Conservation (phyloP, 2,797 vertebrate species). For the Loris lydekkerianus region DNA sequence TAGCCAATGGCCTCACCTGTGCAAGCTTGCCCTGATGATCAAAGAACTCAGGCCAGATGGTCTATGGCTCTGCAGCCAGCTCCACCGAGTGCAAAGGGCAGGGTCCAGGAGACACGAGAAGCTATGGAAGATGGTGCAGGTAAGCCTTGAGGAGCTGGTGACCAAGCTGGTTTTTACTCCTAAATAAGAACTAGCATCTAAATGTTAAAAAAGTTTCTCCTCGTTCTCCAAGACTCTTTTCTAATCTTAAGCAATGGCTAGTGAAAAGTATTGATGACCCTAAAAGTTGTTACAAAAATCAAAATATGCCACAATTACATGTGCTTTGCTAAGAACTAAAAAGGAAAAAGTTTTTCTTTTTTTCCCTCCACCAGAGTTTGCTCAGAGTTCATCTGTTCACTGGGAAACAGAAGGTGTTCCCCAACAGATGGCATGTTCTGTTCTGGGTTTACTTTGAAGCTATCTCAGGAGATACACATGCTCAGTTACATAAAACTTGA, state of each 20-base stretch:
- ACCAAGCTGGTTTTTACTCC: background rate
- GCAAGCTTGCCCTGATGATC: background rate
- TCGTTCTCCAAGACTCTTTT: conserved; percentile 12
- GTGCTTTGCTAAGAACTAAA: conserved; percentile 65
- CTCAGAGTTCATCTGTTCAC: conserved; percentile 11
- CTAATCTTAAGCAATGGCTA: conserved; percentile 28
- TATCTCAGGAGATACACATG: conserved; percentile 33
- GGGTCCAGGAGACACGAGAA: conserved; percentile 1
- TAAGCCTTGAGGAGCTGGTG: background rate
- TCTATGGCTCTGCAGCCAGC: conserved; percentile 37
- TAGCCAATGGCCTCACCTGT: background rate
- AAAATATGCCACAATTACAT: conserved; percentile 55
- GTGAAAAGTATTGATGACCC: conserved; percentile 21
- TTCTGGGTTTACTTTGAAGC: background rate
- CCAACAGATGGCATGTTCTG: background rate
- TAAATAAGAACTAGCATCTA: conserved; percentile 3
- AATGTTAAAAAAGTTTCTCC: conserved; percentile 37
- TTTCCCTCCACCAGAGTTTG: background rate
- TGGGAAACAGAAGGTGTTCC: conserved; percentile 12
- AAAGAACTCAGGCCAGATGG: conserved; percentile 24
- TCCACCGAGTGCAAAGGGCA: background rate
- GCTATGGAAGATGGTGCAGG: background rate
- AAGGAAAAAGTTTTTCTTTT: background rate
- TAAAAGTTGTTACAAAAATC: conserved; percentile 59
- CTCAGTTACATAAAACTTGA: conserved; percentile 31